Conservation (phyloP, 2,797 vertebrate species). For the Cichlasoma orientale region DNA sequence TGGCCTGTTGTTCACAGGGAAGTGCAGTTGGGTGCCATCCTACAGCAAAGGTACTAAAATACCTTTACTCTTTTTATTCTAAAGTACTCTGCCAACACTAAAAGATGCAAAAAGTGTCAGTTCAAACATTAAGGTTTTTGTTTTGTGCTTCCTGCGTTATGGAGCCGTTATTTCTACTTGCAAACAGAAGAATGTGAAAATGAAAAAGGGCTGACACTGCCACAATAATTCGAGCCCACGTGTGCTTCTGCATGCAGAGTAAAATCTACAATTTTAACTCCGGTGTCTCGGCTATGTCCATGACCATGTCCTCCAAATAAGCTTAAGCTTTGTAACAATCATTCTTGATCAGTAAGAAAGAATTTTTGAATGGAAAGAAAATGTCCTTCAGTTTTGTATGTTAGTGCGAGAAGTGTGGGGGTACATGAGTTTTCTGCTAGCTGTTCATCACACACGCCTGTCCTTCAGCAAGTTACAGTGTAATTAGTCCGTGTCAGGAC, state of each 20-base stretch:
- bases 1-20: not conserved
- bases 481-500: not conserved
- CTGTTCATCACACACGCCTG: not conserved
- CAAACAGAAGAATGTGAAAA: not conserved
- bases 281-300: not conserved
- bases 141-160: not conserved
- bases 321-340: not conserved
- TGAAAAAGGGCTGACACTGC: not conserved
- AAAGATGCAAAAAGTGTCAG: not conserved
- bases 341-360: not conserved
- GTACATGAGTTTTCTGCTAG: not conserved
- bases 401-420: not conserved
- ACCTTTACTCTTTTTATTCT: not conserved
- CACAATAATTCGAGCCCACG: not conserved
- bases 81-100: not conserved
- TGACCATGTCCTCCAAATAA: constrained; percentile 6
- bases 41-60: not conserved
- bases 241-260: not conserved
- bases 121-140: not conserved
- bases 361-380: constrained; percentile 13
- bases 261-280: not conserved
- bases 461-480: not conserved
- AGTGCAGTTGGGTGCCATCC: not conserved
- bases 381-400: not conserved
- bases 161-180: not conserved